Conservation (phyloP, 30 jellyfish, hydroid and myxozoan genomes). For the Morbakka virulenta region DNA sequence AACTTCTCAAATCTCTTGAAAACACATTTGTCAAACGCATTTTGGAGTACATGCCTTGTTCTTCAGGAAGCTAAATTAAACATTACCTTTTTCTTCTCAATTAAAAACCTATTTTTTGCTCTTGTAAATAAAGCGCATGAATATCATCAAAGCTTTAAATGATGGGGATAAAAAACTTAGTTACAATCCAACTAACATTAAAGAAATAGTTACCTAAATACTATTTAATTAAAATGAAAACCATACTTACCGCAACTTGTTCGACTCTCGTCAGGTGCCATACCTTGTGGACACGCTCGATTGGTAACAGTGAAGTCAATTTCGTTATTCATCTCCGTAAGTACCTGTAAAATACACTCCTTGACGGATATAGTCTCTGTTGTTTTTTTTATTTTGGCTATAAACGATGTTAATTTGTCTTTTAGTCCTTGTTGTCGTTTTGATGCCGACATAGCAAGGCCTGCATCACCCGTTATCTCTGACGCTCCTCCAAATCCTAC, state of each 20-base stretch:
- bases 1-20: too few species aligned
- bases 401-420: not conserved
- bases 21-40: too few species aligned
- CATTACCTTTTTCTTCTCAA: too few species aligned
- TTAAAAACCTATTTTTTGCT: too few species aligned
- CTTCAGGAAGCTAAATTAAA: too few species aligned
- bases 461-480: not conserved
- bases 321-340: not conserved
- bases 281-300: not conserved
- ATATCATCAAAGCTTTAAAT: too few species aligned
- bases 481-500: not conserved
- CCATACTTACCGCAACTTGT: not conserved
- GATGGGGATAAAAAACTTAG: too few species aligned
- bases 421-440: not conserved
- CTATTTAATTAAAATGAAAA: too few species aligned
- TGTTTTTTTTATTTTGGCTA: not conserved
- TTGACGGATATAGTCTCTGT: not conserved
- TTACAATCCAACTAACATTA: too few species aligned
- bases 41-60: too few species aligned
- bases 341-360: not conserved
- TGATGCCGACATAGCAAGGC: not conserved
- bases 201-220: too few species aligned
- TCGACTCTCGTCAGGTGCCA: not conserved
- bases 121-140: too few species aligned
- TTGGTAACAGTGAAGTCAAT: not conserved